Percentiles rank a stretch among this genome's conserved stretches.
phyloP scores from a whole-genome alignment of 2,888 invertebrate species.

The Branchipolynoe longqiensis region DNA sequence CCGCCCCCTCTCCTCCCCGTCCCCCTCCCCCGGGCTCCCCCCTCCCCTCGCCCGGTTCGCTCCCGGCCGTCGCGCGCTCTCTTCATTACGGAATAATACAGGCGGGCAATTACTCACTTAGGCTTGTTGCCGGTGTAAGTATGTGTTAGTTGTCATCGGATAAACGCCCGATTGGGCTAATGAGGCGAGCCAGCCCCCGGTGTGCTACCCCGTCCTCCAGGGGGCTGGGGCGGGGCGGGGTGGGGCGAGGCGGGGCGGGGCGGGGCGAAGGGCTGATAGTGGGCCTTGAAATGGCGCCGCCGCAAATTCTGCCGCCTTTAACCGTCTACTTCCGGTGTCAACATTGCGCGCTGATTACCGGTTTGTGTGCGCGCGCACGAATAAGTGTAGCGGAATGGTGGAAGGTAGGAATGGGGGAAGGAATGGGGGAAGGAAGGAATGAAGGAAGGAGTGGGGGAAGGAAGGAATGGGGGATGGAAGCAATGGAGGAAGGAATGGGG shows the following conservation, averaged over 20 bases:
- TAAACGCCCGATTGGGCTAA: slow-evolving; percentile 42
- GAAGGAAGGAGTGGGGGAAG: too few relatives aligned
- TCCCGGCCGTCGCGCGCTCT: slow-evolving; percentile 9
- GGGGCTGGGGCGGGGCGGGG: not conserved
- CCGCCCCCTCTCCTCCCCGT: not conserved
- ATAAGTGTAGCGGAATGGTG: too few relatives aligned
- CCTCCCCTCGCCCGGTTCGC: not conserved
- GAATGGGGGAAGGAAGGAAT: too few relatives aligned
- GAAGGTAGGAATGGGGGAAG: too few relatives aligned
- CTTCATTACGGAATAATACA: slow-evolving; percentile 43
- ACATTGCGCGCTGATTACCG: too few relatives aligned
- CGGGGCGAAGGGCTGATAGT: not conserved
- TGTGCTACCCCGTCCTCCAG: not conserved
- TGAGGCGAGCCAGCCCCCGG: not conserved
- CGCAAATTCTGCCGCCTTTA: too few relatives aligned
- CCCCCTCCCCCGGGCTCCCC: not conserved
- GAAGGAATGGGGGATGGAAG: too few relatives aligned
- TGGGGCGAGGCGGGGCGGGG: not conserved
- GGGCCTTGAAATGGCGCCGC: too few relatives aligned
- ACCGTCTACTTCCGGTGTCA: too few relatives aligned
- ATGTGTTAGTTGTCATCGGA: slow-evolving; percentile 42
- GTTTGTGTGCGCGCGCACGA: too few relatives aligned
- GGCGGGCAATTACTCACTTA: slow-evolving; percentile 47
- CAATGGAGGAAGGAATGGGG: too few relatives aligned
- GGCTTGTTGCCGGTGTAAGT: slow-evolving; percentile 1